phyloP scores from a whole-genome alignment of 2,113 vertebrate genomes.

The Chaenogobius annularis region DNA sequence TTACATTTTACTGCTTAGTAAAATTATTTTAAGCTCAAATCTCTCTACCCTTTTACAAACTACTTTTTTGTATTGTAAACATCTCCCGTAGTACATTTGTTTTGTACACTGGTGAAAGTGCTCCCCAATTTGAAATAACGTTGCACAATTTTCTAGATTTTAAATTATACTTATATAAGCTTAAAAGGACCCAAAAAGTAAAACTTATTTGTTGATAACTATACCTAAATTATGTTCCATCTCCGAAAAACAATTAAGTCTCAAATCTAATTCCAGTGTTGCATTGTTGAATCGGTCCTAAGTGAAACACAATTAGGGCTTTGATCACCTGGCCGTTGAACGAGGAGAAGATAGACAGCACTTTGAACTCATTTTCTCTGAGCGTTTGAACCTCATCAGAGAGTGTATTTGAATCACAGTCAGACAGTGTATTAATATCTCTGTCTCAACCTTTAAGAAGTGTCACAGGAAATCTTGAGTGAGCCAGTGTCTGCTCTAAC shows the following conservation, averaged over 20 bases:
- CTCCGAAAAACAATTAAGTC: not conserved
- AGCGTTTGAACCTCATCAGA: conserved; percentile 48
- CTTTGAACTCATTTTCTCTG: conserved; percentile 24
- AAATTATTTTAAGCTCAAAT: no score
- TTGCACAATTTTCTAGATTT: not conserved
- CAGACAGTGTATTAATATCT: conserved; percentile 50
- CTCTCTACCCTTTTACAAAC: no score
- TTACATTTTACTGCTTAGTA: no score
- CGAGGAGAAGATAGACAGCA: conserved; percentile 38
- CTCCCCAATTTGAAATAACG: not conserved
- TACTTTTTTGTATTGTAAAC: no score
- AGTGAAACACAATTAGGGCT: conserved; percentile 49
- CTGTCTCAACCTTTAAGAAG: conserved; percentile 48
- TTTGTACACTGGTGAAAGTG: not conserved
- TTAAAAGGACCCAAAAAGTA: not conserved
- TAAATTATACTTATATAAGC: not conserved
- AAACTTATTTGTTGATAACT: not conserved
- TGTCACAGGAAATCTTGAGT: conserved; percentile 36
- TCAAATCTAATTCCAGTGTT: not conserved
- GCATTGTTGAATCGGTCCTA: conserved; percentile 25
- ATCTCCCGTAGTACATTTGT: not conserved
- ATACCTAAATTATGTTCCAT: not conserved
- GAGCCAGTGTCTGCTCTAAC: conserved; percentile 29
- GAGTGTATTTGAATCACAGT: conserved; percentile 38
- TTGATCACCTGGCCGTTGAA: conserved; percentile 51